Evolutionary conservation across 2,113 vertebrate genomes (phyloP).

Genomic region (Pan troglodytes): NHGRI_mPanTro3-v2.1_pri NC_072403.2:49948001-49948500

Average conservation of each 20-base stretch:
- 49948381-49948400: not conserved
- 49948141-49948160: not conserved
- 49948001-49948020: conserved; percentile 39
- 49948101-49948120: not conserved
- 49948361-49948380: not conserved
- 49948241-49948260: not conserved
- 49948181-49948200: not conserved
- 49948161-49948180: not conserved
- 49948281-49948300: too few relatives aligned
- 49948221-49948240: not conserved
- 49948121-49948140: not conserved
- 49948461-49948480: not conserved
- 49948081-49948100: conserved; percentile 67
- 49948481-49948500: not conserved
- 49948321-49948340: not conserved
- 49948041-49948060: conserved; percentile 74
- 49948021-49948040: conserved; percentile 68
- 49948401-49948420: not conserved
- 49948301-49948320: too few relatives aligned
- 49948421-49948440: not conserved
- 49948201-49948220: not conserved
- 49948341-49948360: too few relatives aligned
- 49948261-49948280: too few relatives aligned
- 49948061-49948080: conserved; percentile 54
- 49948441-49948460: not conserved